A percentile compares a stretch with the other conserved stretches of the same genome.
Conservation (phyloP, 2,113 vertebrate genomes). For the Pachypanchax playfairii region DNA sequence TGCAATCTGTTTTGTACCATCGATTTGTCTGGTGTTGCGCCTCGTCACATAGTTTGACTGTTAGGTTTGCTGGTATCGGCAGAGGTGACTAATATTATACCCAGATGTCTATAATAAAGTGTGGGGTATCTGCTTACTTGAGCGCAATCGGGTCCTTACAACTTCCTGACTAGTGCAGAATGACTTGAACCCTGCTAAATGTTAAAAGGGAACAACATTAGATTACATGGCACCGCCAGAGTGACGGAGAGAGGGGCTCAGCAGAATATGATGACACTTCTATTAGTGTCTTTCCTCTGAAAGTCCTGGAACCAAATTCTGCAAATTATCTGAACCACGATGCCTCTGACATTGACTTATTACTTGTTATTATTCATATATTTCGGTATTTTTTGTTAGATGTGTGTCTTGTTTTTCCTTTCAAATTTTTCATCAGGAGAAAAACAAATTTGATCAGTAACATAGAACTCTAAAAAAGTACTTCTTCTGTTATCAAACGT, state of each 20-base stretch:
- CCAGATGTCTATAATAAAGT: constrained; percentile 84
- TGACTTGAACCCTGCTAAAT: constrained; percentile 77
- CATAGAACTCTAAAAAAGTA: constrained; percentile 73
- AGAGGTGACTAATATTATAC: constrained; percentile 85
- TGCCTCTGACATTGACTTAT: not conserved
- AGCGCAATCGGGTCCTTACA: constrained; percentile 74
- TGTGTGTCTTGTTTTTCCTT: no score
- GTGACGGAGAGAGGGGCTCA: constrained; percentile 53
- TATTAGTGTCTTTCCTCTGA: constrained; percentile 57
- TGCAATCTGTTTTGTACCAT: constrained; percentile 84
- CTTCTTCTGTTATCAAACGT: constrained; percentile 71
- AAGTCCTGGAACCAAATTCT: constrained; percentile 35
- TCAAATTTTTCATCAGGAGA: no score
- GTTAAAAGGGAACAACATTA: constrained; percentile 76
- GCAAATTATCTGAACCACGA: constrained; percentile 32
- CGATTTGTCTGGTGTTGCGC: constrained; percentile 77
- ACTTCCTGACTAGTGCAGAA: constrained; percentile 77
- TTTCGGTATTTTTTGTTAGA: not conserved
- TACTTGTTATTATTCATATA: not conserved
- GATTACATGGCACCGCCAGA: constrained; percentile 62
- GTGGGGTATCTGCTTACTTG: constrained; percentile 80
- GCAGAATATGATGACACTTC: constrained; percentile 74
- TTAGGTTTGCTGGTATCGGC: constrained; percentile 78
- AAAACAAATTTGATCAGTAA: not conserved
- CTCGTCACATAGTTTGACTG: constrained; percentile 78